Base-by-base conservation (phyloP, 53 echinoderm and acorn worm species). In the Holothuria leucospilota region DNA sequence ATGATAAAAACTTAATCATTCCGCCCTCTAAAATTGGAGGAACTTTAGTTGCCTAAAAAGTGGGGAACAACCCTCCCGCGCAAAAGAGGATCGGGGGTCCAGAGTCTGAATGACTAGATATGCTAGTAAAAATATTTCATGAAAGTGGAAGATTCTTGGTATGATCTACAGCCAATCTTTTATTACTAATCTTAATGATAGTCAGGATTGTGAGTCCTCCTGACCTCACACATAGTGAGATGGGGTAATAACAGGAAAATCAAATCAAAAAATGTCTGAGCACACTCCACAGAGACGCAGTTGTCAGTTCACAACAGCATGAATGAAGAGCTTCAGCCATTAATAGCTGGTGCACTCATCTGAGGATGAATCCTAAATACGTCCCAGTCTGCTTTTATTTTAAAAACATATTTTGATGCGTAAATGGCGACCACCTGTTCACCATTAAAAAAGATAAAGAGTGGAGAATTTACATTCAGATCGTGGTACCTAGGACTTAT, bases 341-440 rank as follows among this genome's bases (percentile, higher is more conserved):
- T 77, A 20, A 15, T 30, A 18, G 63, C 51, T 60, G 39, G 16
- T 11, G 62, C 46, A 30, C 62, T 77, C 8, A 12, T n/a, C 87
- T 29, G 78, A 78, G 42, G 18, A 62, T 4, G 64, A 86, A 39
- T 39, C 42, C n/a, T 10, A 42, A 49, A 27, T 5, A 69, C 4
- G 85, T 68, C 20, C 85, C 85, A 59, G 69, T 51, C 39, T 67
- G 82, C 62, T 72, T 70, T 80, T 85, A 60, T 59, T 26, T 29
- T 16, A 80, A 77, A 27, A 61, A 68, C 5, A 83, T 0, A 81
- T 93, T 39, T 29, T 93, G 4, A 90, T 90, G 93, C 59, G 87
- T 70, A 90, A 90, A 83, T 90, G 84, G 85, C 63, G 85, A 34
- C 90, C 92, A 16, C 87, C 85, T 18, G 85, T 13, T 78, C 51